A percentile compares a stretch with the other conserved stretches of the same genome.
These are phyloP conservation scores for Lamprologus callipterus DNA, from an alignment of 2,113 vertebrate genomes.

Conservation along the genomic window DNA sequence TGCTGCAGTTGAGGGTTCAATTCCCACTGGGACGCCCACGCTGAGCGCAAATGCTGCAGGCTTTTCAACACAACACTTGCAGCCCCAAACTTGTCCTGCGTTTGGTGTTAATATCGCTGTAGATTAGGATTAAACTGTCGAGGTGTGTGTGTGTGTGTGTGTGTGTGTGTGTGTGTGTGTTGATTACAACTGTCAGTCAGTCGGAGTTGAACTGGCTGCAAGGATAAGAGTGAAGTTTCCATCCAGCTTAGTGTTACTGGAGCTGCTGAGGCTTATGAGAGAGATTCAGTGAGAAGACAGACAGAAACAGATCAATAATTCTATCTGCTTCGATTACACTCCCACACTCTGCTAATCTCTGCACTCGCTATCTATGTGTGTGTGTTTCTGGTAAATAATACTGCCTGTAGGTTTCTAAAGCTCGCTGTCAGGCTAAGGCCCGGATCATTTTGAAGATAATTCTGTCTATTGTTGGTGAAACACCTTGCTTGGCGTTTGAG, in stretches of 20 bases:
- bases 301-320: conserved; percentile 41
- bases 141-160: background rate
- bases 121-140: background rate
- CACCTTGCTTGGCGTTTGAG: background rate
- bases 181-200: background rate
- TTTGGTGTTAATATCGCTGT: background rate
- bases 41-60: background rate
- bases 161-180: background rate
- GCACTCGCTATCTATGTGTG: background rate
- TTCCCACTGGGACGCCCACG: background rate
- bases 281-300: conserved; percentile 17
- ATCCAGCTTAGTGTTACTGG: background rate
- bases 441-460: background rate
- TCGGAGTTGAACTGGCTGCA: background rate
- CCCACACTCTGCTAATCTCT: background rate
- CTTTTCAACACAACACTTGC: background rate
- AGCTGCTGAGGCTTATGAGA: conserved; percentile 15
- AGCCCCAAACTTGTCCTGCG: background rate
- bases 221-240: conserved; percentile 19
- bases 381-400: background rate
- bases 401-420: background rate
- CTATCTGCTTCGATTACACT: background rate
- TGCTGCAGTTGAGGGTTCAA: background rate
- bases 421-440: background rate
- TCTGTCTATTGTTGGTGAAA: background rate